Evolutionary conservation across 2,888 invertebrate genomes (phyloP), one percentile per base, ranked within the genome.

Genomic region (Chouioia cunea): DNA sequence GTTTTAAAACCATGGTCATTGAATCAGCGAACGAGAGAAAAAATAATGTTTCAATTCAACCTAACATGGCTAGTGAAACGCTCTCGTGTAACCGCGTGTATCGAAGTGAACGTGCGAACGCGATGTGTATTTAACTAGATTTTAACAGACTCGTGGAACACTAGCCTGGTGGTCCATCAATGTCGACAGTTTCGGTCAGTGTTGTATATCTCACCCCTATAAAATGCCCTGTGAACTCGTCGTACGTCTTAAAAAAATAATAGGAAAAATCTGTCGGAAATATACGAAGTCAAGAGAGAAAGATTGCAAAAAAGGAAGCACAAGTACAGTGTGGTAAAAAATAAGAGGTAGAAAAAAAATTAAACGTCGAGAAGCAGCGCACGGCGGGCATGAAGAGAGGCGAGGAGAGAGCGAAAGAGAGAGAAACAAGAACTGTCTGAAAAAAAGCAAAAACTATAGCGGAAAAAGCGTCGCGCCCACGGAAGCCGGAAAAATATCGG

Each of bases 51-150:
- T 80, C 81, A 82, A 82, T 83, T 82, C 77, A 70, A 69, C 64
- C 68, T 69, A 71, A 74, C 67, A 67, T 67, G 63, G 66, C 65
- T 70, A 70, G 71, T 48, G 56, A 72, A 52, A 47, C 22, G 22
- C 20, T 71, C 65, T 12, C 59, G 54, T 74, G 74, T 77, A 75
- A 75, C 77, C 75, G 73, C 75, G 75, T 73, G 73, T 73, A 75
- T 73, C 72, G 72, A 60, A 6, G 54, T 53, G 48, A 10, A 57
- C 73, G 75, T 62, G 76, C 56, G 75, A 27, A 27, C 27, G 12
- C 76, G 76, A 74, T 75, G 79, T 80, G 81, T 81, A 79, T 82
- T 83, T 83, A 83, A 83, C 81, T 81, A 80, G 80, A 83, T 82
- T 83, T 82, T 80, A 80, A 81, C 81, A 75, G 79, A 78, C 80